Conservation (phyloP, 2,797 vertebrate genomes). For the Poeciliopsis gracilis region DNA sequence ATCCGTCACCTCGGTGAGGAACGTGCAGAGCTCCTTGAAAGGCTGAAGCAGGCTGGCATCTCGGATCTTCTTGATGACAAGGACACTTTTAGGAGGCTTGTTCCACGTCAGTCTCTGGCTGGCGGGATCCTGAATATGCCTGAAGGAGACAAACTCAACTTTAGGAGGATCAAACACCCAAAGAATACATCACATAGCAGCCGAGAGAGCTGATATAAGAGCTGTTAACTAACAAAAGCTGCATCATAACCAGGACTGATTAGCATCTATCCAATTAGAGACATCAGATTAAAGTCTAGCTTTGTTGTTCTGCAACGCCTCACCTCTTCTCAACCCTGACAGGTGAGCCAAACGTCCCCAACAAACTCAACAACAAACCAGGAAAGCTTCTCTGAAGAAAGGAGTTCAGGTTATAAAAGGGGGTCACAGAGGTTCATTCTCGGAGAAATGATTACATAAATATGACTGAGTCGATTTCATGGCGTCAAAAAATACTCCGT, state of each 20-base stretch:
- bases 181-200: background rate
- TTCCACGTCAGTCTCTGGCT: constrained; percentile 97
- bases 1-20: constrained; percentile 88
- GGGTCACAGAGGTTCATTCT: background rate
- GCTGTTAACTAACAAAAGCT: constrained; percentile 12
- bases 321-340: constrained; percentile 1
- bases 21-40: constrained; percentile 93
- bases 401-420: background rate
- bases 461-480: background rate
- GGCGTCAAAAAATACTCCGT: background rate
- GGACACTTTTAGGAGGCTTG: constrained; percentile 96
- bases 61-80: constrained; percentile 96
- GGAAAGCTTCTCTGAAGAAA: background rate
- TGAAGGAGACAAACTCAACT: constrained; percentile 55
- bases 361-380: background rate
- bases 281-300: constrained; percentile 21
- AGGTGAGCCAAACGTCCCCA: background rate
- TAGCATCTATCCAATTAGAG: constrained; percentile 43
- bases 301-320: constrained; percentile 12
- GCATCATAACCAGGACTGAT: constrained; percentile 16
- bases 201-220: constrained; percentile 9
- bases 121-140: constrained; percentile 98
- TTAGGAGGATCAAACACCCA: background rate
- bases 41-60: constrained; percentile 92
- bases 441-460: background rate